phyloP scores from a whole-genome alignment of 2,113 vertebrate genomes.

The Hypocryptadius cinnamomeus region DNA sequence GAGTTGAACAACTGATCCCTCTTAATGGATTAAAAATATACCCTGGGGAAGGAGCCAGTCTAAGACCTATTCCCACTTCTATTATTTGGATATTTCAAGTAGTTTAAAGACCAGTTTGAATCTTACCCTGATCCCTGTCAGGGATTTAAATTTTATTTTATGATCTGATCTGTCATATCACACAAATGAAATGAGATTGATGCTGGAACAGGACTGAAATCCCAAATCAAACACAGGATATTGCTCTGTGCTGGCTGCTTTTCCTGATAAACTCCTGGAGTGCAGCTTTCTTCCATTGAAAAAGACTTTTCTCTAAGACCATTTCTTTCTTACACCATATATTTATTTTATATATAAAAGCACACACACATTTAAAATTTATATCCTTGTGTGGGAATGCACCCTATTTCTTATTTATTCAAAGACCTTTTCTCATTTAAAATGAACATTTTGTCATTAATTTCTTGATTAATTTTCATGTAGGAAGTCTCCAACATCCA shows the following conservation, averaged over 20 bases:
- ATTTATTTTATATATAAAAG: neutral
- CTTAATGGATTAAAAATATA: neutral
- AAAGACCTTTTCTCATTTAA: neutral
- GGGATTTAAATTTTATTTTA: neutral
- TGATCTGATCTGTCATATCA: neutral
- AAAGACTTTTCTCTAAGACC: neutral
- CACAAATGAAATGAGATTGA: neutral
- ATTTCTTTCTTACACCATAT: neutral
- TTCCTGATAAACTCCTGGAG: neutral
- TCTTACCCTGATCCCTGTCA: neutral
- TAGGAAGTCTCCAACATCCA: slow-evolving; percentile 62
- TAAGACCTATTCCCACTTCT: neutral
- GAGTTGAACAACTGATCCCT: neutral
- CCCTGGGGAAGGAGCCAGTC: neutral
- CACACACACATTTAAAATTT: neutral
- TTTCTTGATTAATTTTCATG: neutral
- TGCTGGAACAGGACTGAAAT: neutral
- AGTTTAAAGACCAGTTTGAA: neutral
- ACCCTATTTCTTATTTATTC: neutral
- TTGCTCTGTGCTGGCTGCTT: neutral
- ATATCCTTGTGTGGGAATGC: neutral
- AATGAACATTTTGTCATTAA: neutral
- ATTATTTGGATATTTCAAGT: neutral
- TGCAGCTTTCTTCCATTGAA: neutral
- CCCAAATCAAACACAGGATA: neutral